These are phyloP conservation scores for Criorhina ranunculi DNA, from an alignment of 2,888 invertebrate species.

Conservation along the genomic window DNA sequence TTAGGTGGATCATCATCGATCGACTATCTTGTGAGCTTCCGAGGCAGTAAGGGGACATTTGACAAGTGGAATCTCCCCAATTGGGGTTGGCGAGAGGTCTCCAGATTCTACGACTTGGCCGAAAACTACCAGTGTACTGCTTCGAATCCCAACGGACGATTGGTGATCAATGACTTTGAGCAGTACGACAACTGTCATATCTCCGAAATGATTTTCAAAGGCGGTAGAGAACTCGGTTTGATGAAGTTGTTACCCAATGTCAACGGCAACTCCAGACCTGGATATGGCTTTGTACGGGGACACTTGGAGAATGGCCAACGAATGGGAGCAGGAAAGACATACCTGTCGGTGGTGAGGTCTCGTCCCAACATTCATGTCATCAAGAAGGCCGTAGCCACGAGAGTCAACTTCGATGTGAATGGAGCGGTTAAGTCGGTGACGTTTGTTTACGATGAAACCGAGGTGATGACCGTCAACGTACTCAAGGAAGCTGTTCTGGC, in stretches of 20 bases:
- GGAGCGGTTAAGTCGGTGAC: slow-evolving; percentile 85
- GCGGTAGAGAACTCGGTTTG: slow-evolving; percentile 85
- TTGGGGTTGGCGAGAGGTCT: slow-evolving; percentile 90
- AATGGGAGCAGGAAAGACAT: slow-evolving; percentile 90
- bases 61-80: slow-evolving; percentile 89
- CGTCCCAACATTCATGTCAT: slow-evolving; percentile 87
- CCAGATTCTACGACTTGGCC: slow-evolving; percentile 93
- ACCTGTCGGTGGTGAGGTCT: slow-evolving; percentile 85
- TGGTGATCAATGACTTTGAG: slow-evolving; percentile 84
- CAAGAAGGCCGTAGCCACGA: slow-evolving; percentile 86
- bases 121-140: slow-evolving; percentile 79
- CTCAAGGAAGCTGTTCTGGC: slow-evolving; percentile 81
- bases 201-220: slow-evolving; percentile 82
- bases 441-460: slow-evolving; percentile 84
- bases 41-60: slow-evolving; percentile 88
- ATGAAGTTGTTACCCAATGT: slow-evolving; percentile 81
- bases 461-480: slow-evolving; percentile 79
- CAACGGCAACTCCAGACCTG: slow-evolving; percentile 84
- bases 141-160: slow-evolving; percentile 81
- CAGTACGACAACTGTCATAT: slow-evolving; percentile 77
- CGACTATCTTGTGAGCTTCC: slow-evolving; percentile 88
- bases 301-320: slow-evolving; percentile 88
- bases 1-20: slow-evolving; percentile 88
- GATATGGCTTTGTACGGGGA: slow-evolving; percentile 85
- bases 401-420: slow-evolving; percentile 85